phyloP scores from a whole-genome alignment of 37 sponge, comb jelly and placozoan genomes.

The Spongia lamella region DNA sequence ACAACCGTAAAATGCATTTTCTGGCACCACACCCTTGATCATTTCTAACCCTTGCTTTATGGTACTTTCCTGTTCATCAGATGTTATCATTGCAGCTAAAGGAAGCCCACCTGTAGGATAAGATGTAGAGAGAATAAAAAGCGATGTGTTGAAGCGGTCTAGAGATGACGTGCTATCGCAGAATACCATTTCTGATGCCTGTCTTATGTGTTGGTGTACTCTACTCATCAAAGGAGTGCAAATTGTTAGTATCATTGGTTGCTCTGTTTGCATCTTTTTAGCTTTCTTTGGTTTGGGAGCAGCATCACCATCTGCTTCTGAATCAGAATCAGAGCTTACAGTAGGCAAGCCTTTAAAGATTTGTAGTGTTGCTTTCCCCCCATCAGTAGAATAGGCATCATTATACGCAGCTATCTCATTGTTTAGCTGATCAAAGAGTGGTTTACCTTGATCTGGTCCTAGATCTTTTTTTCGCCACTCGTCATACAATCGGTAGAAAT shows the following conservation, averaged over 20 bases:
- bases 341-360: background rate
- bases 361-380: conserved; percentile 10
- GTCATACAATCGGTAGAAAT: background rate
- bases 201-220: conserved; percentile 12
- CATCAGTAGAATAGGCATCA: background rate
- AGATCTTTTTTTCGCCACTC: conserved; percentile 23
- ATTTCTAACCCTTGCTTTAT: conserved; percentile 5
- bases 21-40: conserved; percentile 8
- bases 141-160: conserved; percentile 7
- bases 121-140: conserved; percentile 15
- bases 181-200: conserved; percentile 9
- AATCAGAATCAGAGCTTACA: no score
- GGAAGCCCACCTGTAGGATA: conserved; percentile 5
- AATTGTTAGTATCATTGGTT: conserved; percentile 11
- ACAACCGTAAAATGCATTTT: conserved; percentile 10
- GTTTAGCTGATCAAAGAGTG: conserved; percentile 25
- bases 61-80: conserved; percentile 20
- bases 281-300: conserved; percentile 3
- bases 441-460: conserved; percentile 24
- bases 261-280: background rate
- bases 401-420: conserved; percentile 26
- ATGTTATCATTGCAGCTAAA: conserved; percentile 16
- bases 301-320: background rate
- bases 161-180: conserved; percentile 10
- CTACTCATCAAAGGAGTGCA: conserved; percentile 18